Percentiles rank a stretch among this genome's conserved stretches.
These are phyloP conservation scores for Cichlasoma orientale DNA, from an alignment of 2,797 vertebrate species.

Conservation along the genomic window DNA sequence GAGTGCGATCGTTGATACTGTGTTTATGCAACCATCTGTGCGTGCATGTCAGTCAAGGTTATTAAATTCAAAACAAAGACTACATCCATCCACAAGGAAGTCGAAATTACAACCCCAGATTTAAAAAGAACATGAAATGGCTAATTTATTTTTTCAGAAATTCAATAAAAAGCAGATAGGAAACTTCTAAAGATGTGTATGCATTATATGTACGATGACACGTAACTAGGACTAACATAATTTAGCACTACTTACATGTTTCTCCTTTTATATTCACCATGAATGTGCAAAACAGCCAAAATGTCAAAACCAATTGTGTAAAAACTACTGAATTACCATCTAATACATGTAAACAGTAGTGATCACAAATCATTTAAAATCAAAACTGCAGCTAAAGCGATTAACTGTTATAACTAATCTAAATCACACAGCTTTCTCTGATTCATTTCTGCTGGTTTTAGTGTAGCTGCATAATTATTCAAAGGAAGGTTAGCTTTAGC, in stretches of 20 bases:
- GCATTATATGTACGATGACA: not conserved
- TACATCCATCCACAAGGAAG: constrained; percentile 7
- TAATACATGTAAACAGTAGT: not conserved
- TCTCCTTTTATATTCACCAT: not conserved
- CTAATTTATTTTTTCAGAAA: constrained; percentile 11
- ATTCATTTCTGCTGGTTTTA: constrained; percentile 14
- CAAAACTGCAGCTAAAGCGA: not conserved
- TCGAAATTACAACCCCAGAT: constrained; percentile 15
- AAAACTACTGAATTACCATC: not conserved
- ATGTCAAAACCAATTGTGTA: constrained; percentile 3
- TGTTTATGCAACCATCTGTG: constrained; percentile 37
- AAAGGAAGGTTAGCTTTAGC: constrained; percentile 4
- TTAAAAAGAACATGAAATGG: not conserved
- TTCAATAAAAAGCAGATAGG: not conserved
- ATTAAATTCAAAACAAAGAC: constrained; percentile 15
- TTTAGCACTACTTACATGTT: constrained; percentile 3
- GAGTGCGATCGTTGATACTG: constrained; percentile 55
- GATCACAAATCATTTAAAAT: not conserved
- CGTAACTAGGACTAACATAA: not conserved
- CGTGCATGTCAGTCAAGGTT: constrained; percentile 9
- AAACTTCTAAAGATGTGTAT: not conserved
- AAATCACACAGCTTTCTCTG: not conserved
- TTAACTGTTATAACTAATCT: not conserved
- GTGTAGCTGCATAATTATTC: not conserved
- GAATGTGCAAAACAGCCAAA: constrained; percentile 30